Conservation (phyloP, 2,888 invertebrate species). For the Diarsia rubi region DNA sequence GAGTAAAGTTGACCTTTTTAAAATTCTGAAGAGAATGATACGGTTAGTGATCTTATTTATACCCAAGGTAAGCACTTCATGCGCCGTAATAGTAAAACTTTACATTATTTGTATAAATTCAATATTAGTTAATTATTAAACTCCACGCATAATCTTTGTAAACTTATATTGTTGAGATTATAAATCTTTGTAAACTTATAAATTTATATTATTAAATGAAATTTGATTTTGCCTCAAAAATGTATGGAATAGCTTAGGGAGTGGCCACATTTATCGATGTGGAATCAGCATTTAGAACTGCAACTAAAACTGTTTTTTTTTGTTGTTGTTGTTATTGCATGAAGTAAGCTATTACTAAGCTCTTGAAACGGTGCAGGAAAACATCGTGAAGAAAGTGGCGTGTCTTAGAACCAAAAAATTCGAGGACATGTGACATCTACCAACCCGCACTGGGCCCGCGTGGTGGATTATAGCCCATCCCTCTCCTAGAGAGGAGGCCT, state of each 20-base stretch:
- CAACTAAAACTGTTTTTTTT: not conserved
- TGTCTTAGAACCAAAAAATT: too few species aligned
- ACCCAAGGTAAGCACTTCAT: slow-evolving; percentile 20
- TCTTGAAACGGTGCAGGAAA: too few species aligned
- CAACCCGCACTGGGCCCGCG: too few species aligned
- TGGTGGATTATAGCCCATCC: too few species aligned
- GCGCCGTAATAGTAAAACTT: slow-evolving; percentile 15
- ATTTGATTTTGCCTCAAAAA: slow-evolving; percentile 31
- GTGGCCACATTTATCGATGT: not conserved
- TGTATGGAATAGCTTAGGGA: not conserved
- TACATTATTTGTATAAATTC: slow-evolving; percentile 57
- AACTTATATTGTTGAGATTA: slow-evolving; percentile 49
- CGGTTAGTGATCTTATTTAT: slow-evolving; percentile 26
- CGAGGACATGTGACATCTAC: too few species aligned
- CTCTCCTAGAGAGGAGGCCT: too few species aligned
- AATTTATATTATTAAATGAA: not conserved
- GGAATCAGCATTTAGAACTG: not conserved
- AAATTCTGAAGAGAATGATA: slow-evolving; percentile 1
- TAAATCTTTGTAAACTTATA: slow-evolving; percentile 43
- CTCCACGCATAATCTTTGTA: slow-evolving; percentile 43
- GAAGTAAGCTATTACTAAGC: too few species aligned
- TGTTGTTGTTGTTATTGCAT: too few species aligned
- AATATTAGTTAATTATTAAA: slow-evolving; percentile 44
- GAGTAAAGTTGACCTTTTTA: slow-evolving; percentile 10
- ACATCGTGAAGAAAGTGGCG: too few species aligned